Base-by-base conservation (phyloP, 2,888 invertebrate genomes). In the Latrodectus hesperus region DNA sequence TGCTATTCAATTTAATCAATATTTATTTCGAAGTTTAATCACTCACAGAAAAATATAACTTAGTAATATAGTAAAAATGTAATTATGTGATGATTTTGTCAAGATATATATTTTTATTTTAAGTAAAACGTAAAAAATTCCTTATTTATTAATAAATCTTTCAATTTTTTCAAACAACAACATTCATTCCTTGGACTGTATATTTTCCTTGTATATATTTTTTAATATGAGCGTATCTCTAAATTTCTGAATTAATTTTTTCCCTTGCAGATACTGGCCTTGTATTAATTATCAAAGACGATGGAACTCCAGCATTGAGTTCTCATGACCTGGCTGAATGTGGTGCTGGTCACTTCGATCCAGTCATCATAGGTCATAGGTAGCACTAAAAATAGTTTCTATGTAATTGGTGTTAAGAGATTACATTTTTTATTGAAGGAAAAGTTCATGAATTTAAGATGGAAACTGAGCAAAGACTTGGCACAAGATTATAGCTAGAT, bases 201-300 rank as follows among this genome's bases (percentile, higher is more conserved):
- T 38, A 38, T 38, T 38, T 38, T 38, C 2, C 38, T 38, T 38
- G 38, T 38, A 38, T 38, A 38, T 64, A 38, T n/a, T 65, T 64
- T 38, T 65, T 76, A 5, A 73, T 17, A 16, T 0, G 16, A 60
- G 6, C 9, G 14, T 4, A 60, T 60, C n/a, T 60, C 10, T n/a
- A 16, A 10, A 60, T 60, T 60, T 6, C 14, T 51, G 4, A 73
- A 52, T n/a, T 68, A 68, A 51, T 22, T 83, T 88, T 90, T 90
- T 90, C 90, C 79, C 84, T 93, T 93, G 49, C 92, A 97, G 97
- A 96, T 91, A 95, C 96, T 75, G 98, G 98, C 6, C 94, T 98
- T 91, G 96, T 97, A 93, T 93, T 98, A 91, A 97, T 96, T 93
- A 97, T 98, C 90, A 95, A 95, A 84, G 96, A 96, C 92, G 97